Evolutionary conservation across 2,888 invertebrate species (phyloP), one percentile per base, ranked within the genome.

Genomic region (Clistopyga incitator): DNA sequence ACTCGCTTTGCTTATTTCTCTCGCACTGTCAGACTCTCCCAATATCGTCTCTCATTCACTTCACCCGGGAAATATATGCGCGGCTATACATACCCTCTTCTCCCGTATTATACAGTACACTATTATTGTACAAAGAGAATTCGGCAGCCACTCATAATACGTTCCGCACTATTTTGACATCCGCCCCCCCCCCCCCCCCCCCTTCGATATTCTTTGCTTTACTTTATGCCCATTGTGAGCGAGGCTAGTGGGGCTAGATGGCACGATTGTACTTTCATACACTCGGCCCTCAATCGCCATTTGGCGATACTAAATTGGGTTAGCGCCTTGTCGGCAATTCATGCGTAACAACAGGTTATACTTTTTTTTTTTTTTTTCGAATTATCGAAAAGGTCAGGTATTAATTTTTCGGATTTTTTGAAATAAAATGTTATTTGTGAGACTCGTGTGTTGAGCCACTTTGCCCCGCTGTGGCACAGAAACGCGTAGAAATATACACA

Each of bases 91-190:
- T 59, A 20, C 8, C 18, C 38, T 61, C 34, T 18, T 38, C 34
- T 18, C 20, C 1, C 8, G 10, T 18, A 18, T 20, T 64, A 61
- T 64, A 64, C 20, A 20, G n/a, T 64, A 38, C 38, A 38, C 18
- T 38, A 42, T 64, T 74, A 67, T 29, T 29, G 52, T 45, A 75
- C 68, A 52, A 81, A 61, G 64, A 81, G 34, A 70, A 70, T 70
- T 81, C 61, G 80, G 70, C 52, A 83, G 45, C 64, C 75, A 81
- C 76, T 85, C 83, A 70, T 85, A 81, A 85, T 86, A 81, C 78
- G 76, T 84, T 82, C 67, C 81, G 81, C 72, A 82, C 76, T 84
- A 86, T 85, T 86, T 86, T 86, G 86, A 86, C 86, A 85, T 76
- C 20, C 64, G 34, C 11, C n/a, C 10, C 25, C 23, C 54, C 20